phyloP scores from a whole-genome alignment of 2,888 invertebrate genomes.

The Gastrophysa polygoni region DNA sequence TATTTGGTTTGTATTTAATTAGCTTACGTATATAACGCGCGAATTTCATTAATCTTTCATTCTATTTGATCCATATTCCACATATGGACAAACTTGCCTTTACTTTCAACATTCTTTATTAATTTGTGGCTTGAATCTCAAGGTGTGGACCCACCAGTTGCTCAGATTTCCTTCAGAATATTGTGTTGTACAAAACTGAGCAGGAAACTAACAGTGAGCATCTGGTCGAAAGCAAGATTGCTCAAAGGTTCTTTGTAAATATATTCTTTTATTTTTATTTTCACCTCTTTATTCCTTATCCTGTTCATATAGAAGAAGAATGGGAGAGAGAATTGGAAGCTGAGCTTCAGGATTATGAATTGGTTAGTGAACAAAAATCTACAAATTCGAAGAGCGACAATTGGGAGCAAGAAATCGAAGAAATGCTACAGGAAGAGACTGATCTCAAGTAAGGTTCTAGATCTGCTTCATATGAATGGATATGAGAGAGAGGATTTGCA shows the following conservation, averaged over 20 bases:
- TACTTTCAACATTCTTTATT: slow-evolving; percentile 28
- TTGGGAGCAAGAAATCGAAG: slow-evolving; percentile 58
- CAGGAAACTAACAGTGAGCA: slow-evolving; percentile 53
- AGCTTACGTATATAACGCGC: too few species aligned
- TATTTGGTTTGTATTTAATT: too few species aligned
- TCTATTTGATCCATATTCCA: background rate
- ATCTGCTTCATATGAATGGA: too few species aligned
- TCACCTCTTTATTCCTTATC: slow-evolving; percentile 39
- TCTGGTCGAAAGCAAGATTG: slow-evolving; percentile 44
- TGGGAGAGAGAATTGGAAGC: slow-evolving; percentile 97
- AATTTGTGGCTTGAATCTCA: slow-evolving; percentile 28
- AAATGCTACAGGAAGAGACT: slow-evolving; percentile 54
- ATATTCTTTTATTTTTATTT: slow-evolving; percentile 44
- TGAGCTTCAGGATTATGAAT: slow-evolving; percentile 93
- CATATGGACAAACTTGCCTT: slow-evolving; percentile 2
- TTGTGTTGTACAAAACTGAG: slow-evolving; percentile 35
- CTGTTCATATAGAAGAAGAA: slow-evolving; percentile 69
- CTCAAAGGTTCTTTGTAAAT: slow-evolving; percentile 36
- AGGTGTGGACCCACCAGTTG: slow-evolving; percentile 49
- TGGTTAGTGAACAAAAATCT: slow-evolving; percentile 69
- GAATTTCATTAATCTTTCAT: background rate
- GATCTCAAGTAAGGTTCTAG: slow-evolving; percentile 56
- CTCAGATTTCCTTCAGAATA: slow-evolving; percentile 39
- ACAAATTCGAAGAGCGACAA: slow-evolving; percentile 57
- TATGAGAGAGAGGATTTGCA: too few species aligned